Conservation (phyloP, 1,140 invertebrate genomes). For the Sitodiplosis mosellana region DNA sequence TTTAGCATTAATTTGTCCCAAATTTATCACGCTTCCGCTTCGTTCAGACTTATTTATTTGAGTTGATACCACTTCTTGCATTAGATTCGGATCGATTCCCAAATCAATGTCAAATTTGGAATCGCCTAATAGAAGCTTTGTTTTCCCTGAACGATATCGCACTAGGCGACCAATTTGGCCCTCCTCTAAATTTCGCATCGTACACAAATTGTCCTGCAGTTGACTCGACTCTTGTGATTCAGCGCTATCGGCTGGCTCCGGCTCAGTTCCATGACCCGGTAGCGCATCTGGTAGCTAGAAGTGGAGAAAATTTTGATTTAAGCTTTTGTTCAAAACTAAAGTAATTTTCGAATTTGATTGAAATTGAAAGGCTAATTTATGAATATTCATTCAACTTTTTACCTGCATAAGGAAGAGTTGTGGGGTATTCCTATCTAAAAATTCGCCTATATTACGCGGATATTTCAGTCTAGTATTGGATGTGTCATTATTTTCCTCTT, state of each 20-base stretch:
- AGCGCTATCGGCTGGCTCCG: conserved; percentile 9
- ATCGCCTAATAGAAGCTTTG: conserved; percentile 31
- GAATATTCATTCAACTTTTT: background rate
- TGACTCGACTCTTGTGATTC: conserved; percentile 7
- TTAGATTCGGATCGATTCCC: conserved; percentile 24
- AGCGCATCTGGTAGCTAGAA: conserved; percentile 28
- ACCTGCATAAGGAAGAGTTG: conserved; percentile 20
- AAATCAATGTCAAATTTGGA: conserved; percentile 30
- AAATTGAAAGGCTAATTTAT: background rate
- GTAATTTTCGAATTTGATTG: background rate
- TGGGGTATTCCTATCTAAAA: conserved; percentile 11
- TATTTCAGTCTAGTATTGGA: background rate
- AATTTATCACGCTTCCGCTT: conserved; percentile 24
- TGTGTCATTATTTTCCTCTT: background rate
- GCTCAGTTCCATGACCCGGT: conserved; percentile 22
- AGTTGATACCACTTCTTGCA: conserved; percentile 24
- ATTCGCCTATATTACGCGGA: conserved; percentile 3
- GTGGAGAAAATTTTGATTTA: no score
- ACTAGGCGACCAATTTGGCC: conserved; percentile 35
- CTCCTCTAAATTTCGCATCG: conserved; percentile 28
- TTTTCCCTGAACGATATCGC: conserved; percentile 32
- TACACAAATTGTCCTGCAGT: conserved; percentile 18
- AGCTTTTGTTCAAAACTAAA: conserved; percentile 3
- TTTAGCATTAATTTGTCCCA: conserved; percentile 23
- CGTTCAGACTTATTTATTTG: conserved; percentile 17